phyloP scores from a whole-genome alignment of 2,113 vertebrate species.

The Anthoscopus minutus region DNA sequence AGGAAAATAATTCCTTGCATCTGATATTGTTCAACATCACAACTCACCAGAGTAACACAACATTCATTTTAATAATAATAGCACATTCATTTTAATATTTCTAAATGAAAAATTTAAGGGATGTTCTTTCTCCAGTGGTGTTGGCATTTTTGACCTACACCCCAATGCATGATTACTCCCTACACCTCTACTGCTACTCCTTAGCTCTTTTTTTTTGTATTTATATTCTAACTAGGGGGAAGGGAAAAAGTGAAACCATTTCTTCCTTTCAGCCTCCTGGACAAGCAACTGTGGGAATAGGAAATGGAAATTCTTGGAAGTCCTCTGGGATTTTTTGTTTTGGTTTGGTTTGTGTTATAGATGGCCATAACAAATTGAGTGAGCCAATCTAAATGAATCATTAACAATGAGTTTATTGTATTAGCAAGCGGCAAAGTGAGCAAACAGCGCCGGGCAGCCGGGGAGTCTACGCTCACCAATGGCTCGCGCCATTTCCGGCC shows the following conservation, averaged over 20 bases:
- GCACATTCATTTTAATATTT: background rate
- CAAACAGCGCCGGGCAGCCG: too few relatives aligned
- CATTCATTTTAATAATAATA: background rate
- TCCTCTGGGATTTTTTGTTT: background rate
- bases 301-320: slow-evolving; percentile 44
- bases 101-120: background rate
- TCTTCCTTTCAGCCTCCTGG: background rate
- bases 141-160: background rate
- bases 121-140: background rate
- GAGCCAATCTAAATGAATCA: too few relatives aligned
- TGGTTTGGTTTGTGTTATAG: background rate
- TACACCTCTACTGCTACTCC: background rate
- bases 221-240: background rate
- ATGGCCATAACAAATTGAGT: too few relatives aligned
- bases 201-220: background rate
- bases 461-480: too few relatives aligned
- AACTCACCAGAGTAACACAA: background rate
- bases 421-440: too few relatives aligned
- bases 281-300: background rate
- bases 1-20: background rate
- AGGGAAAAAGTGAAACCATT: background rate
- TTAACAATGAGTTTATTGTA: too few relatives aligned
- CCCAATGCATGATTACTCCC: background rate
- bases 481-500: too few relatives aligned
- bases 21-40: background rate